These are phyloP conservation scores for Caenorhabditis sp. DNA, from an alignment of 2,888 invertebrate genomes.

Conservation along the genomic window DNA sequence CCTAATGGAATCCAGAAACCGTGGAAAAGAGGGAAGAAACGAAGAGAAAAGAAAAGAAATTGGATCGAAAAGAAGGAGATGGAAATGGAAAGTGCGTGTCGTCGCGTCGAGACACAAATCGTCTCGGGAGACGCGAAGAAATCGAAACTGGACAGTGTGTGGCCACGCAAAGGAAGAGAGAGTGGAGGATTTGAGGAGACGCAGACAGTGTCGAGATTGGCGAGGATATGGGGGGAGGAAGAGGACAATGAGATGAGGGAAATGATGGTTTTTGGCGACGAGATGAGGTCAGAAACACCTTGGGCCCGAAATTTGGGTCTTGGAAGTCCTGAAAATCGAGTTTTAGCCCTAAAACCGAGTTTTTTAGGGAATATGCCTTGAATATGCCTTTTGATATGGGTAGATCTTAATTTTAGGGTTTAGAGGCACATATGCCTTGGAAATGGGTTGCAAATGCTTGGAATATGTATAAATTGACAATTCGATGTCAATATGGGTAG, in stretches of 20 bases:
- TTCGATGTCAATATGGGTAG: no score
- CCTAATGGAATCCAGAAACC: not conserved
- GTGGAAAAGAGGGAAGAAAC: not conserved
- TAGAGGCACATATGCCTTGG: no score
- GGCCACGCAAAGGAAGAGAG: slow-evolving; percentile 25
- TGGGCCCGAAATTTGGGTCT: no score
- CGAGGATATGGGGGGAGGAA: slow-evolving; percentile 16
- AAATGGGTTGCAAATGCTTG: no score
- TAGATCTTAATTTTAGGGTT: no score
- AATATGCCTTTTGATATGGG: no score
- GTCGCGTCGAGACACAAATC: not conserved
- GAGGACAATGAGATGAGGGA: slow-evolving; percentile 10
- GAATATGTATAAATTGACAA: no score
- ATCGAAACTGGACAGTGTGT: slow-evolving; percentile 40
- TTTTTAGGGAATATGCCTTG: no score
- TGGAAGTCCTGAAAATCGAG: no score
- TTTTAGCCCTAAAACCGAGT: no score
- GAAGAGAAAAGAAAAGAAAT: slow-evolving; percentile 9
- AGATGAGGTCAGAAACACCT: no score
- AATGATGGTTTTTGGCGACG: not conserved
- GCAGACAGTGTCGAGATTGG: slow-evolving; percentile 22
- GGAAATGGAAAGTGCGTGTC: slow-evolving; percentile 39
- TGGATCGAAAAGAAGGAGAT: slow-evolving; percentile 29
- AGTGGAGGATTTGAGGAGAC: slow-evolving; percentile 2
- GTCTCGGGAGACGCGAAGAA: slow-evolving; percentile 21